Conservation (phyloP, 2,888 invertebrate species). For the Serripes groenlandicus region DNA sequence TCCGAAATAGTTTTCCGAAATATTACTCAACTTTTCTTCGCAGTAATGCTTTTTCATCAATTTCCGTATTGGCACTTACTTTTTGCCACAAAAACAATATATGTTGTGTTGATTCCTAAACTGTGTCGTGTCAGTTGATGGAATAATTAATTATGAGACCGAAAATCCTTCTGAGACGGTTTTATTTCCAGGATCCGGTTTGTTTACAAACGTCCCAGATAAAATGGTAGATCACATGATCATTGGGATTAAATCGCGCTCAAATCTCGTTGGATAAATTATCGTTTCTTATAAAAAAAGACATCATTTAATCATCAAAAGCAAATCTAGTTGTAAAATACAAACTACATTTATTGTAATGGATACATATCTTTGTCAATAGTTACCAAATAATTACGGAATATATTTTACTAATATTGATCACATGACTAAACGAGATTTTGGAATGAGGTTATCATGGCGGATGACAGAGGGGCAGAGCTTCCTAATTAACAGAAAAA, state of each 20-base stretch:
- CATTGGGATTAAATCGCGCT: background rate
- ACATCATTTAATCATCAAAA: background rate
- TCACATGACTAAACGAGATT: slow-evolving; percentile 58
- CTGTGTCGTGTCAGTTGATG: no score
- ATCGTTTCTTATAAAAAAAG: background rate
- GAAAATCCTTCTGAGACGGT: no score
- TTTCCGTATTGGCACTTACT: no score
- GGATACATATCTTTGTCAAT: no score
- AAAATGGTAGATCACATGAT: slow-evolving; percentile 21
- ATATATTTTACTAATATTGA: background rate
- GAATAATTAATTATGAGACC: no score
- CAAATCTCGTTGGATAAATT: slow-evolving; percentile 24
- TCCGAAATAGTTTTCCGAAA: no score
- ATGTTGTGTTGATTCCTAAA: no score
- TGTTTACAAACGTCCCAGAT: slow-evolving; percentile 6
- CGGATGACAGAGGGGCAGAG: slow-evolving; percentile 49
- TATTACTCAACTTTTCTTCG: no score
- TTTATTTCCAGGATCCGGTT: background rate
- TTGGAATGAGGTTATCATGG: slow-evolving; percentile 55
- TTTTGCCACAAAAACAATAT: no score
- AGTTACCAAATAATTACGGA: no score
- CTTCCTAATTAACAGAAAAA: slow-evolving; percentile 26
- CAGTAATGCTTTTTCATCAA: no score
- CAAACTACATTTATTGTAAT: no score
- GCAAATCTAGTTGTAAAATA: background rate